These are phyloP conservation scores for Scaptomyza pallida DNA, from an alignment of 1,140 invertebrate species.

Conservation along the genomic window DNA sequence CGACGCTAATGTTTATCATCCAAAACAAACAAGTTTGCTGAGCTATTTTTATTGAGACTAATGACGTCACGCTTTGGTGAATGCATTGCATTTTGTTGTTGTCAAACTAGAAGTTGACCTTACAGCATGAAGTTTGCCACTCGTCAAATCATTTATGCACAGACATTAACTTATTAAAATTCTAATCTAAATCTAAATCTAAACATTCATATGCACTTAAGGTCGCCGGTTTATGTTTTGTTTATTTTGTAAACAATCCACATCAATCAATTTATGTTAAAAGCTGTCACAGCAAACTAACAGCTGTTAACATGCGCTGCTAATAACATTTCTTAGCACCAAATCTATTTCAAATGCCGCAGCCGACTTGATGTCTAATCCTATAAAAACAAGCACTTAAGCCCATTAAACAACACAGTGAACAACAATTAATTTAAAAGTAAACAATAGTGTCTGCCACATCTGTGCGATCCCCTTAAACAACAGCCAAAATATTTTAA, in stretches of 20 bases:
- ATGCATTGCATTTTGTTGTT: constrained; percentile 48
- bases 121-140: constrained; percentile 56
- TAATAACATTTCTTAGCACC: constrained; percentile 14
- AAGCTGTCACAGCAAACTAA: constrained; percentile 3
- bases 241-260: constrained; percentile 8
- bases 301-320: constrained; percentile 20
- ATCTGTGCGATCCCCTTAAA: constrained; percentile 21
- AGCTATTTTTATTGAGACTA: constrained; percentile 40
- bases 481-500: constrained; percentile 26
- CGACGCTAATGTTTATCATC: constrained; percentile 28
- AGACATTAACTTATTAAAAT: constrained; percentile 38
- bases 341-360: constrained; percentile 5
- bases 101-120: constrained; percentile 61
- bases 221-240: constrained; percentile 12
- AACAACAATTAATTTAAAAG: constrained; percentile 32
- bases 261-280: constrained; percentile 5
- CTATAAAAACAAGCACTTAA: constrained; percentile 47
- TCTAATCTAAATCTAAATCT: constrained; percentile 3
- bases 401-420: constrained; percentile 31
- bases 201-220: constrained; percentile 13
- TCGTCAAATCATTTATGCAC: constrained; percentile 49
- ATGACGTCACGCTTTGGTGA: constrained; percentile 73
- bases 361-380: constrained; percentile 1
- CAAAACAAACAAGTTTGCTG: constrained; percentile 53
- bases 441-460: constrained; percentile 43